phyloP scores from a whole-genome alignment of 2,113 vertebrate genomes.

The Jaculus jaculus region DNA sequence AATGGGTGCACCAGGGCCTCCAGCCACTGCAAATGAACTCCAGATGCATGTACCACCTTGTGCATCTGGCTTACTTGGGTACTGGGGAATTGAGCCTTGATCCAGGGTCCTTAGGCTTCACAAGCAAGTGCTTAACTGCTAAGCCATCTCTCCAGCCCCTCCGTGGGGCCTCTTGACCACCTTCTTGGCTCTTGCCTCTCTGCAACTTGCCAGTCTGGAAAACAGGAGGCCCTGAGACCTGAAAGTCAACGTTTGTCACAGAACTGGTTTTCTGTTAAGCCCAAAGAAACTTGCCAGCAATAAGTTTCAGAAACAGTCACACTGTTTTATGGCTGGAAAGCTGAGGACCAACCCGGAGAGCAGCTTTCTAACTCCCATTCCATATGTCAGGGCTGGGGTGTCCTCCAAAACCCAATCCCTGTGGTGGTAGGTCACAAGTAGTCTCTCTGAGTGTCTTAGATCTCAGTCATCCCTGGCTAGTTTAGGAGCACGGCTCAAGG shows the following conservation, averaged over 20 bases:
- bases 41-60: too few relatives aligned
- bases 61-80: too few relatives aligned
- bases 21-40: too few relatives aligned
- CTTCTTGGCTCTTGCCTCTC: background rate
- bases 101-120: too few relatives aligned
- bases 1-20: too few relatives aligned
- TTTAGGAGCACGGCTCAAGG: background rate
- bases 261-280: background rate
- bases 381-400: background rate
- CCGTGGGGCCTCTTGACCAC: background rate
- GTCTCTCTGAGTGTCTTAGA: background rate
- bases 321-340: background rate
- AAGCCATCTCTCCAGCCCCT: too few relatives aligned
- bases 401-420: background rate
- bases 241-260: background rate
- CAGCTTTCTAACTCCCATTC: background rate
- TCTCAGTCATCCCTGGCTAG: background rate
- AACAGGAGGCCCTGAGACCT: background rate
- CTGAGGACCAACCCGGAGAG: too few relatives aligned
- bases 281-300: background rate
- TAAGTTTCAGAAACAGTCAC: background rate
- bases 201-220: background rate
- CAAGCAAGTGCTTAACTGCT: too few relatives aligned
- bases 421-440: background rate
- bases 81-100: too few relatives aligned